phyloP scores from a whole-genome alignment of 2,888 invertebrate species.

The Leptopilina syphax region DNA sequence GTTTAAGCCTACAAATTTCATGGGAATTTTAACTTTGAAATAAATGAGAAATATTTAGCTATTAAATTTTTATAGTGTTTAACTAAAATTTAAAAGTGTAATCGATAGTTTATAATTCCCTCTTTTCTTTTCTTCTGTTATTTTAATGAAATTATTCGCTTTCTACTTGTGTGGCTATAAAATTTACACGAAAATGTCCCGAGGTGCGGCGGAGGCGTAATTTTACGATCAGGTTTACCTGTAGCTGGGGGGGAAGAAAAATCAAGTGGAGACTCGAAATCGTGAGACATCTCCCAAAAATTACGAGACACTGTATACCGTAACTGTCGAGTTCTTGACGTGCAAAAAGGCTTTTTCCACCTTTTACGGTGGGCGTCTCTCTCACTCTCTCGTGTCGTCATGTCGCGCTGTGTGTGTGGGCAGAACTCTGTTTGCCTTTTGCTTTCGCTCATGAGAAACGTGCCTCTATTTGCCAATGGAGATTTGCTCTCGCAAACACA shows the following conservation, averaged over 20 bases:
- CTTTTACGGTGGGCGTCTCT: constrained; percentile 33
- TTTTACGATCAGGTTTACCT: constrained; percentile 9
- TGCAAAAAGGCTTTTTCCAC: constrained; percentile 41
- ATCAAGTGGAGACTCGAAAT: constrained; percentile 19
- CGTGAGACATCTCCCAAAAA: constrained; percentile 26
- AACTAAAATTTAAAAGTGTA: no score
- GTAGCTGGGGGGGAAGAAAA: neutral
- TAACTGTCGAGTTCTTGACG: constrained; percentile 31
- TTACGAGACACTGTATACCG: constrained; percentile 11
- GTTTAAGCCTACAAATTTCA: no score
- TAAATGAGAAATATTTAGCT: no score
- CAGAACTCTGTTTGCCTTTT: constrained; percentile 21
- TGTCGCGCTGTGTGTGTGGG: constrained; percentile 4
- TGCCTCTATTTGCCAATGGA: constrained; percentile 36
- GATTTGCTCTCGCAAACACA: neutral
- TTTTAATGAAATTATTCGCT: neutral
- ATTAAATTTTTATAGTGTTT: no score
- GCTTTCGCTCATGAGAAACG: constrained; percentile 30
- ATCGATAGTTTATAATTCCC: neutral
- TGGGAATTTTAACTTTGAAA: no score
- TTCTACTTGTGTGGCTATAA: neutral
- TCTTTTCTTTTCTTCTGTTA: neutral
- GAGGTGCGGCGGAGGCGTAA: constrained; percentile 2
- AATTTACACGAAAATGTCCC: neutral
- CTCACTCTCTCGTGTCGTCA: neutral